A percentile compares a stretch with the other conserved stretches of the same genome.
These are phyloP conservation scores for Bombus huntii DNA, from an alignment of 1,140 invertebrate species.

Conservation along the genomic window DNA sequence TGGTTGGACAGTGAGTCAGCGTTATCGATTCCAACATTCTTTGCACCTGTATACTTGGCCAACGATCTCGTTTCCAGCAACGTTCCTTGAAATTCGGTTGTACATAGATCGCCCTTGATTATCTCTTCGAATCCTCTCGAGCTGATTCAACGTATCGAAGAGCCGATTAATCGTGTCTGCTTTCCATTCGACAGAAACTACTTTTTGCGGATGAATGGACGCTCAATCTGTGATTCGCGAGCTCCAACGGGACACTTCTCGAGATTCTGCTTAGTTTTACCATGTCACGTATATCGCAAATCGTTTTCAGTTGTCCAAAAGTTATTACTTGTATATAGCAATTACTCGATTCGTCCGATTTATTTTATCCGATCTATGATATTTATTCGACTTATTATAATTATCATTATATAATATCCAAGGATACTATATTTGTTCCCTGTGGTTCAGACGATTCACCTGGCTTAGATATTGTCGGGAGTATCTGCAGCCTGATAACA, in stretches of 20 bases:
- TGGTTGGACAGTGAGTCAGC: slow-evolving; percentile 52
- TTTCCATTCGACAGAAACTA: not conserved
- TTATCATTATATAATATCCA: no score
- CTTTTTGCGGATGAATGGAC: not conserved
- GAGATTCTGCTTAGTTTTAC: not conserved
- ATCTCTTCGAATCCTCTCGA: not conserved
- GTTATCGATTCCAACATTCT: slow-evolving; percentile 55
- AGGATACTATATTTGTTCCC: no score
- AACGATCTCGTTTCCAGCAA: not conserved
- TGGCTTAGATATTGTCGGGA: no score
- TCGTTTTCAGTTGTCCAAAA: no score
- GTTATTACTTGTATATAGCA: no score
- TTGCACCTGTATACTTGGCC: slow-evolving; percentile 31
- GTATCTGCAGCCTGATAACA: no score
- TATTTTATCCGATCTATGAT: no score
- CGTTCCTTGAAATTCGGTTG: not conserved
- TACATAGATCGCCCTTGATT: not conserved
- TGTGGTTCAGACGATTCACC: no score
- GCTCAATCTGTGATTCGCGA: not conserved
- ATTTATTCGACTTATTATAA: no score
- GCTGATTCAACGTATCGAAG: not conserved
- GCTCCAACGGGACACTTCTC: not conserved
- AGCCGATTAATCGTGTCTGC: not conserved
- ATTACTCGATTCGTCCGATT: no score
- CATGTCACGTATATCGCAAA: no score